Percentiles rank a stretch among this genome's conserved stretches.
Evolutionary conservation across 2,797 vertebrate genomes (phyloP).

Genomic region (Sebastes trivittatus): DNA sequence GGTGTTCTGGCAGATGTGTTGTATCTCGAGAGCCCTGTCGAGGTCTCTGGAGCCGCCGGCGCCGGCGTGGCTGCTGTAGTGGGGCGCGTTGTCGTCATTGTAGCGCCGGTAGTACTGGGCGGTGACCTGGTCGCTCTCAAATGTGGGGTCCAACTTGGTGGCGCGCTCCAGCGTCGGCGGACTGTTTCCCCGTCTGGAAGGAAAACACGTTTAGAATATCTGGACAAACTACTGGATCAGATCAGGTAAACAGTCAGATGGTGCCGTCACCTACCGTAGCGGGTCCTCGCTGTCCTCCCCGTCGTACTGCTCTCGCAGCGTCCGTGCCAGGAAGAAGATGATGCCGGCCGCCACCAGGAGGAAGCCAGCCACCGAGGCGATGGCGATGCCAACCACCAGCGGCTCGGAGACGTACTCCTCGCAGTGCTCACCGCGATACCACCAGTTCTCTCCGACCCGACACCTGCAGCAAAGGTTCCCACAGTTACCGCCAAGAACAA

Average conservation of each 20-base stretch:
- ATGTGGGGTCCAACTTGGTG: constrained; percentile 87
- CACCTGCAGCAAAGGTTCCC: constrained; percentile 78
- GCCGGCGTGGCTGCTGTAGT: constrained; percentile 63
- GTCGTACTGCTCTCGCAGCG: constrained; percentile 85
- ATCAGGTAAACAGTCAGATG: not conserved
- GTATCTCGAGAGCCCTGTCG: constrained; percentile 83
- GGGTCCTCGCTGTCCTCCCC: constrained; percentile 85
- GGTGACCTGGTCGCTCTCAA: constrained; percentile 81
- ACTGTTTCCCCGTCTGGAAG: constrained; percentile 82
- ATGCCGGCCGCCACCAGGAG: constrained; percentile 85
- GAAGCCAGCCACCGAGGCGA: constrained; percentile 88
- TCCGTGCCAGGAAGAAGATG: constrained; percentile 88
- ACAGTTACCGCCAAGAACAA: not conserved
- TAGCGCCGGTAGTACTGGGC: constrained; percentile 84
- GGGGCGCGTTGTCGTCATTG: constrained; percentile 70
- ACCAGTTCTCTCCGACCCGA: constrained; percentile 95
- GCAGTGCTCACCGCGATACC: constrained; percentile 94
- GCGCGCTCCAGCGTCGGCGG: constrained; percentile 85
- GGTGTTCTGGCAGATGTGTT: constrained; percentile 86
- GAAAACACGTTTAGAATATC: not conserved
- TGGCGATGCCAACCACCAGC: constrained; percentile 89
- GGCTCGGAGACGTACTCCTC: constrained; percentile 95
- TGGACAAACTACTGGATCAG: not conserved
- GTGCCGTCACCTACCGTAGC: constrained; percentile 75
- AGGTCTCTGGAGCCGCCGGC: constrained; percentile 78